A percentile compares a stretch with the other conserved stretches of the same genome.
phyloP scores from a whole-genome alignment of 2,797 vertebrate species.

The Molossus molossus region DNA sequence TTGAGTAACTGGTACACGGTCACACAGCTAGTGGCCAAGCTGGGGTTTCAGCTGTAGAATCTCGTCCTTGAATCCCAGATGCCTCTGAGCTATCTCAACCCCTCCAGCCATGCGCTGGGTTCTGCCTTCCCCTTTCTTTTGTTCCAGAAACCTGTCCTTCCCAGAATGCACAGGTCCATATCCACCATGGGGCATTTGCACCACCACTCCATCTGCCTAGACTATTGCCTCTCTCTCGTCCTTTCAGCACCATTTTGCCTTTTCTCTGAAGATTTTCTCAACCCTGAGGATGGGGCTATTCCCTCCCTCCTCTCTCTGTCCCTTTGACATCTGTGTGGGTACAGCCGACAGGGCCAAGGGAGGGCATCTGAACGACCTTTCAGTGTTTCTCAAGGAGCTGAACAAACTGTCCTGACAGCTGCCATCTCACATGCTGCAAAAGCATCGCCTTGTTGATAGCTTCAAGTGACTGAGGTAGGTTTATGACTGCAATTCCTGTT shows the following conservation, averaged over 20 bases:
- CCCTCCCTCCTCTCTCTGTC: background rate
- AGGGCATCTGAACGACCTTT: too few relatives aligned
- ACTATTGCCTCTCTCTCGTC: background rate
- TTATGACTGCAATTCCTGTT: background rate
- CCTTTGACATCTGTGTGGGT: background rate
- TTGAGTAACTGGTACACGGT: background rate
- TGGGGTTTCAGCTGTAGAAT: background rate
- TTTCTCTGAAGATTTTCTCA: background rate
- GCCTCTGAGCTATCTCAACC: background rate
- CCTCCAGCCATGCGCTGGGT: background rate
- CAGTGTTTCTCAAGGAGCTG: background rate
- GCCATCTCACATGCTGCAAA: rapidly evolving
- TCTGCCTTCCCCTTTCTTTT: background rate
- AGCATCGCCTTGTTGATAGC: background rate
- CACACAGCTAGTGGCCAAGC: background rate
- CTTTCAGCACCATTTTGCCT: background rate
- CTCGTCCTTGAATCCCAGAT: background rate
- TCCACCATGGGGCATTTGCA: background rate
- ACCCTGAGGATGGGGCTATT: background rate
- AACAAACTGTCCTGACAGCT: background rate
- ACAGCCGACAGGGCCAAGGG: background rate
- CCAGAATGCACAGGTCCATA: background rate
- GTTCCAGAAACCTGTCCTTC: background rate
- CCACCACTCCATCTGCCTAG: background rate
- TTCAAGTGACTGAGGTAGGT: background rate